Evolutionary conservation across 2,888 invertebrate species (phyloP).

Genomic region (Ormyrus labotus): DNA sequence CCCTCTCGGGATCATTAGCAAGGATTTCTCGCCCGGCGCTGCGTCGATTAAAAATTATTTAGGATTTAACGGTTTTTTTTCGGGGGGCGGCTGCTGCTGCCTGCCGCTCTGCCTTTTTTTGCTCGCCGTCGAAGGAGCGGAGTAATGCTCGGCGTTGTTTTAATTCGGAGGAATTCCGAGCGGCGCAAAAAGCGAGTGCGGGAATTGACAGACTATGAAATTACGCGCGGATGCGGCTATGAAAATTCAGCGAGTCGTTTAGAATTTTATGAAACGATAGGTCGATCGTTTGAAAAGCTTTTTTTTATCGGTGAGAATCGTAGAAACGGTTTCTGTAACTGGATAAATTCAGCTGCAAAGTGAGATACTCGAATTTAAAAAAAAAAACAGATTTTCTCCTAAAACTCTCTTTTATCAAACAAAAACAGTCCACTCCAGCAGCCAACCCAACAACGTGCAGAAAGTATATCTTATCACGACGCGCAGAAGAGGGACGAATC

Average conservation of each 20-base stretch:
- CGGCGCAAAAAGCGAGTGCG: too few relatives aligned
- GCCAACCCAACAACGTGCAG: background rate
- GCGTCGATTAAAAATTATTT: conserved; percentile 43
- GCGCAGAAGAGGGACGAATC: background rate
- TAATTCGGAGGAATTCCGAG: too few relatives aligned
- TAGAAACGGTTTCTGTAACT: too few relatives aligned
- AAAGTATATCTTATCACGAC: background rate
- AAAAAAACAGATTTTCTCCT: background rate
- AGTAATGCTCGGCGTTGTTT: background rate
- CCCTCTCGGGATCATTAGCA: conserved; percentile 22
- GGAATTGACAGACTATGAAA: too few relatives aligned
- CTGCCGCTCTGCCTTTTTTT: background rate
- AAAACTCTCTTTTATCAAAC: background rate
- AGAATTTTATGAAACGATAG: too few relatives aligned
- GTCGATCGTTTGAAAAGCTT: too few relatives aligned
- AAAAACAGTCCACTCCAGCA: background rate
- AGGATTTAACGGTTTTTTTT: conserved; percentile 41
- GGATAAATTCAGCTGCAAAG: too few relatives aligned
- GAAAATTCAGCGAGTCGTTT: too few relatives aligned
- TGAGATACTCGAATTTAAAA: background rate
- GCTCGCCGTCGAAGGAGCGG: background rate
- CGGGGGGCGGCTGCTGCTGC: background rate
- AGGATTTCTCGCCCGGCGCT: background rate
- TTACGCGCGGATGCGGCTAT: too few relatives aligned
- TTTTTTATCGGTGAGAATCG: too few relatives aligned